These are phyloP conservation scores for Hydriomena furcata DNA, from an alignment of 2,888 invertebrate genomes.

Conservation along the genomic window DNA sequence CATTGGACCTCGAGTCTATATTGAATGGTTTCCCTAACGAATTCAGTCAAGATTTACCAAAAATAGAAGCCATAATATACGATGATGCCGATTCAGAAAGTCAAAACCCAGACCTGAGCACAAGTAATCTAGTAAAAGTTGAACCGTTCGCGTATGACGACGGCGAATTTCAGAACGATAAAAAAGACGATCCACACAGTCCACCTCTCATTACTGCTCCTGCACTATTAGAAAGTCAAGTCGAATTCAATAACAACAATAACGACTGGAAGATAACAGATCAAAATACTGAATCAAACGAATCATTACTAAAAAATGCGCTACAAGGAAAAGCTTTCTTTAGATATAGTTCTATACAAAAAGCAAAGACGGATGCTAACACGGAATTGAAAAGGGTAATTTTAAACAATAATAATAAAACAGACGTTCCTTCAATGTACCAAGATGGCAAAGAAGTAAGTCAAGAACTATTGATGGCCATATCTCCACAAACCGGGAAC, in stretches of 20 bases:
- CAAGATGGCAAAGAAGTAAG: conserved; percentile 67
- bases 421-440: conserved; percentile 83
- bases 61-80: conserved; percentile 88
- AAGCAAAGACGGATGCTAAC: conserved; percentile 71
- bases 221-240: conserved; percentile 75
- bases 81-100: conserved; percentile 92
- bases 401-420: conserved; percentile 75
- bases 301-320: conserved; percentile 91
- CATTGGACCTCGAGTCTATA: conserved; percentile 91
- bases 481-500: conserved; percentile 66
- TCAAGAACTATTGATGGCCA: conserved; percentile 68
- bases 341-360: conserved; percentile 82
- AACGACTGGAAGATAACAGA: conserved; percentile 93
- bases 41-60: conserved; percentile 85
- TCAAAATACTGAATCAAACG: conserved; percentile 86
- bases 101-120: conserved; percentile 87
- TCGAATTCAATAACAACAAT: conserved; percentile 88
- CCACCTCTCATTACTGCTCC: conserved; percentile 77
- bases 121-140: conserved; percentile 82
- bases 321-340: conserved; percentile 90
- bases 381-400: conserved; percentile 70
- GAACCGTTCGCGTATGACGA: conserved; percentile 74
- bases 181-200: conserved; percentile 71
- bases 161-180: conserved; percentile 67
- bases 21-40: conserved; percentile 85